Base-by-base conservation (phyloP, 2,113 vertebrate species). In the Etheostoma cragini region DNA sequence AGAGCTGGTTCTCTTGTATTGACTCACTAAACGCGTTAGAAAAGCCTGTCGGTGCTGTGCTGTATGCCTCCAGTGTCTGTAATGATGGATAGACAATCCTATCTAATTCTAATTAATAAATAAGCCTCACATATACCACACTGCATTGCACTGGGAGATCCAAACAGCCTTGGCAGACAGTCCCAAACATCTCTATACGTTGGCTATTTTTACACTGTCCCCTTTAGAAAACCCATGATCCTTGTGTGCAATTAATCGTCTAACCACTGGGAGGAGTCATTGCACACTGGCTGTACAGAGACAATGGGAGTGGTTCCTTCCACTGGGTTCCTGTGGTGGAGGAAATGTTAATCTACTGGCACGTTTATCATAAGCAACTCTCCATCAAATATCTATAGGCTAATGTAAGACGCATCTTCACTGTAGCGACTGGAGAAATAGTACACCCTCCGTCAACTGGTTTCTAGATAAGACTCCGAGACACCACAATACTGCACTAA, bases 191-290 rank as follows among this genome's bases (percentile, higher is more conserved):
- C 35, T 61, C 30, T 35, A 12, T 12, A 24, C 21, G n/a, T 7
- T 12, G 8, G 46, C 53, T 76, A 19, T 89, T 71, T 81, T 63
- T 17, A 81, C 15, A 74, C 6, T 13, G 5, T 4, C 14, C 15
- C 15, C 16, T 21, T 62, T 10, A 0, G 22, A n/a, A 22, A 60
- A 42, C 45, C 8, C 8, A 2, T 30, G 17, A 80, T 16, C 14
- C 21, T 62, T 17, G 2, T 1, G 2, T 80, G 81, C 58, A 82
- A 42, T 66, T 74, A 49, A 22, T 16, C 1, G 35, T 79, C 8
- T 22, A 10, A 65, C 88, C 91, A 91, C 91, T 30, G 17, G 79
- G 84, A 42, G 87, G 86, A 56, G 89, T 50, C 60, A 50, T 42
- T 66, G 7, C 22, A 64, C 33, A 22, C 10, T 4, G 26, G 50